Evolutionary conservation across 2,888 invertebrate genomes (phyloP).

Genomic region (Folsomia candida): DNA sequence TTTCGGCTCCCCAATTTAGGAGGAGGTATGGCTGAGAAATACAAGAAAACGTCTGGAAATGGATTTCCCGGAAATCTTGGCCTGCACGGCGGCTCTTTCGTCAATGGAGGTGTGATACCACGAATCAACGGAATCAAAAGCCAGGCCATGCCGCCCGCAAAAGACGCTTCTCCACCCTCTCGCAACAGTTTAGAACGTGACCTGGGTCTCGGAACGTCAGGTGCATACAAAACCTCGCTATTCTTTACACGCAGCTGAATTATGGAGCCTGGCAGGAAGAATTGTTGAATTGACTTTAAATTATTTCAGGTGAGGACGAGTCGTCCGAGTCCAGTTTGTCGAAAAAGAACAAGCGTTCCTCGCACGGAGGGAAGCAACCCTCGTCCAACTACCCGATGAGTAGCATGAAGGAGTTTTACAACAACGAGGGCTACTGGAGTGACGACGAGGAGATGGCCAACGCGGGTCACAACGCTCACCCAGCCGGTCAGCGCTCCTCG

Average conservation of each 20-base stretch:
- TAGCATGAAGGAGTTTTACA: conserved; percentile 64
- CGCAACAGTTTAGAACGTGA: conserved; percentile 61
- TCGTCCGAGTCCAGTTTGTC: conserved; percentile 78
- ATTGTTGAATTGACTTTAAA: no score
- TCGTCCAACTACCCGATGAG: conserved; percentile 32
- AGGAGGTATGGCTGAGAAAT: neutral
- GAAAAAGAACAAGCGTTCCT: conserved; percentile 54
- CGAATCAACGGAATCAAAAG: conserved; percentile 40
- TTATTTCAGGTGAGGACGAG: conserved; percentile 74
- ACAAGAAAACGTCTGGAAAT: conserved; percentile 2
- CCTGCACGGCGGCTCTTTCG: conserved; percentile 46
- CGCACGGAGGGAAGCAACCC: conserved; percentile 1
- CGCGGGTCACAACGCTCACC: conserved; percentile 54
- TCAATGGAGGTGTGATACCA: conserved; percentile 47
- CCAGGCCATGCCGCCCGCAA: conserved; percentile 7
- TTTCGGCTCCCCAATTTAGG: no score
- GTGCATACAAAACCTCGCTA: no score
- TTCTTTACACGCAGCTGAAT: no score
- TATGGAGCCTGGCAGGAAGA: no score
- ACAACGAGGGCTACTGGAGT: conserved; percentile 60
- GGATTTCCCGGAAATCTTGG: conserved; percentile 33
- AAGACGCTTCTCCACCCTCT: conserved; percentile 42
- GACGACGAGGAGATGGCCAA: conserved; percentile 57
- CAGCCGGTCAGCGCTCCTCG: conserved; percentile 55
- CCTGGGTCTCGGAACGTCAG: conserved; percentile 75